phyloP scores from a whole-genome alignment of 64 coral and sea anemone species.

The Dendrophyllia cribrosa region DNA sequence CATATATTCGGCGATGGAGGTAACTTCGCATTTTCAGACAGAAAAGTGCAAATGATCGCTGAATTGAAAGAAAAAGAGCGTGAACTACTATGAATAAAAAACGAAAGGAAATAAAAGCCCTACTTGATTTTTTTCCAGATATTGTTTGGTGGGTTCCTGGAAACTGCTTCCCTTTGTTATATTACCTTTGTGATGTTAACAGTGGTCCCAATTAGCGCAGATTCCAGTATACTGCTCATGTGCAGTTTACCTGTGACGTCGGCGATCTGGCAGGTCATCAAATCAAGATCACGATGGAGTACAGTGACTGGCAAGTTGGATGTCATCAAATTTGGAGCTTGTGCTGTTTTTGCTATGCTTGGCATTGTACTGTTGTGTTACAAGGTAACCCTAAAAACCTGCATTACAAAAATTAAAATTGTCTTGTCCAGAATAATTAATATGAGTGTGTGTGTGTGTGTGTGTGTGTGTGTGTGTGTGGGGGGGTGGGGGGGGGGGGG shows the following conservation, averaged over 20 bases:
- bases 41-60: no score
- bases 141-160: conserved; percentile 34
- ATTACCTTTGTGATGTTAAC: conserved; percentile 14
- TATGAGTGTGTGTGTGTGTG: no score
- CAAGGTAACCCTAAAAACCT: not conserved
- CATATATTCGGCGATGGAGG: no score
- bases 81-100: no score
- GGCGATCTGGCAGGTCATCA: conserved; percentile 4
- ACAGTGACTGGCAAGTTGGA: conserved; percentile 14
- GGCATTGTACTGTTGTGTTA: conserved; percentile 7
- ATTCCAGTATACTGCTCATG: conserved; percentile 13
- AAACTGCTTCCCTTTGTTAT: conserved; percentile 34
- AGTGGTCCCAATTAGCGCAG: not conserved
- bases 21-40: no score
- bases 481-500: no score
- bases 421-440: no score
- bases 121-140: conserved; percentile 15
- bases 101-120: no score
- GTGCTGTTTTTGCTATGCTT: conserved; percentile 10
- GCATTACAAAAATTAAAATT: no score
- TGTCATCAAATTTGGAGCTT: not conserved
- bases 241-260: conserved; percentile 22
- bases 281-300: not conserved
- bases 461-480: no score
- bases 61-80: no score